These are phyloP conservation scores for Cephus nigrinus DNA, from an alignment of 2,888 invertebrate genomes.

Conservation along the genomic window DNA sequence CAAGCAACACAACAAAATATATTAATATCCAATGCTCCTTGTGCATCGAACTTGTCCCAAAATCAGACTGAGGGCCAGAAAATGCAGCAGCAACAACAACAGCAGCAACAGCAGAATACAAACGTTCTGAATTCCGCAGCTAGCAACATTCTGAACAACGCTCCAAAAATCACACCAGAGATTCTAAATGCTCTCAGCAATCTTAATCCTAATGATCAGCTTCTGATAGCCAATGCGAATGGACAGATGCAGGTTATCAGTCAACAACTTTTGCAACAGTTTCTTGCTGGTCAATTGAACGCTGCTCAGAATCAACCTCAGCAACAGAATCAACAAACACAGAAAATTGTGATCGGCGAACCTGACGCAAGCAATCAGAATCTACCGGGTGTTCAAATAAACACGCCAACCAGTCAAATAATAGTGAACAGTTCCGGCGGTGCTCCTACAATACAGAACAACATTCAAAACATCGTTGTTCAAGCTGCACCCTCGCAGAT, in stretches of 20 bases:
- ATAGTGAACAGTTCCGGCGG: constrained; percentile 65
- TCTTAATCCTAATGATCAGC: constrained; percentile 62
- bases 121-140: constrained; percentile 55
- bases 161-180: constrained; percentile 62
- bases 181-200: constrained; percentile 61
- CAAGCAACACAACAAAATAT: constrained; percentile 48
- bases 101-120: constrained; percentile 36
- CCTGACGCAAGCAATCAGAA: constrained; percentile 57
- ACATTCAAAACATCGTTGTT: constrained; percentile 64
- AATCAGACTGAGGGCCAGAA: constrained; percentile 7
- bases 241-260: constrained; percentile 65
- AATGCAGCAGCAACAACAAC: constrained; percentile 26
- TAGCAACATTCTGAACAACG: constrained; percentile 58
- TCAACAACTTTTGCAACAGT: constrained; percentile 61
- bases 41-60: constrained; percentile 28
- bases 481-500: constrained; percentile 63
- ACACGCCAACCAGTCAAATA: constrained; percentile 64
- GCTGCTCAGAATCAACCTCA: constrained; percentile 40
- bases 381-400: constrained; percentile 62
- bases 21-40: constrained; percentile 53
- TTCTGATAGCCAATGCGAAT: constrained; percentile 61
- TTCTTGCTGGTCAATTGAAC: constrained; percentile 58
- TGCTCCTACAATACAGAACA: constrained; percentile 64
- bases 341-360: constrained; percentile 63
- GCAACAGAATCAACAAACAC: constrained; percentile 52